A percentile compares a stretch with the other conserved stretches of the same genome.
Conservation (phyloP, 2,113 vertebrate genomes). For the Todiramphus saurophagus region DNA sequence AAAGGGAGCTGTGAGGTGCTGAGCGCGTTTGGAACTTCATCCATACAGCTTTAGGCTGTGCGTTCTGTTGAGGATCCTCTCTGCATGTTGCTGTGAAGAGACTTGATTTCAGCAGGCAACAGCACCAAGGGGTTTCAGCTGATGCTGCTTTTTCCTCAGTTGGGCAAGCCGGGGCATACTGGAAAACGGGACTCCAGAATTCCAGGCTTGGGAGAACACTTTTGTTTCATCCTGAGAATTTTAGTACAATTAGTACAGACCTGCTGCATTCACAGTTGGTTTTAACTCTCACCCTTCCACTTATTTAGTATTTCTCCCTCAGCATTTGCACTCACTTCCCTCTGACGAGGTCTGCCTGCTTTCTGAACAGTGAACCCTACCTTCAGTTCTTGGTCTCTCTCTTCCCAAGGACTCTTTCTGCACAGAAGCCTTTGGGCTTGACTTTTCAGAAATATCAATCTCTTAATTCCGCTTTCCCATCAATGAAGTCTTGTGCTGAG, state of each 20-base stretch:
- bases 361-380: neutral
- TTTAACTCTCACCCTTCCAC: neutral
- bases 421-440: neutral
- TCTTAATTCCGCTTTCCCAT: neutral
- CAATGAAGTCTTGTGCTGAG: neutral
- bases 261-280: neutral
- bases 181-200: neutral
- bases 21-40: neutral
- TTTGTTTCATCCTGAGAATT: neutral
- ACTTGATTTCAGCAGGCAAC: neutral
- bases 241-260: neutral
- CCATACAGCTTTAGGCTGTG: neutral
- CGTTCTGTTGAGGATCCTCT: slow-evolving; percentile 22
- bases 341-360: neutral
- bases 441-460: neutral
- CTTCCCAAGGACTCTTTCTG: neutral
- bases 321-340: neutral
- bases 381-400: neutral
- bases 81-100: neutral
- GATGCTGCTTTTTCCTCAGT: neutral
- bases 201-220: neutral
- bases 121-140: neutral
- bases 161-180: neutral
- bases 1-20: neutral
- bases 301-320: neutral